These are phyloP conservation scores for Buphagus erythrorhynchus DNA, from an alignment of 2,797 vertebrate species.

Conservation along the genomic window DNA sequence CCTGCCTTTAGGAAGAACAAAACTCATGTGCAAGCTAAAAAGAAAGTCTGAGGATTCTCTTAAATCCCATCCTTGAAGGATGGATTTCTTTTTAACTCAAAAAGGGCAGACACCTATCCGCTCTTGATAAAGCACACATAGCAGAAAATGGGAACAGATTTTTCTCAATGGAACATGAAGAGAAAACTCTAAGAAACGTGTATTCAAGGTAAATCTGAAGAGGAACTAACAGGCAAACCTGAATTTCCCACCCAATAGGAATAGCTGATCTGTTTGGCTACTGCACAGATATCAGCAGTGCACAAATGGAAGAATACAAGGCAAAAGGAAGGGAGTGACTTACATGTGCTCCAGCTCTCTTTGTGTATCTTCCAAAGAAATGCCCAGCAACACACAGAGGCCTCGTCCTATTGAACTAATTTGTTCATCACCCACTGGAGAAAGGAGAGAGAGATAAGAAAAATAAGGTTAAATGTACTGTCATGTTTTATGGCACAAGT, in stretches of 20 bases:
- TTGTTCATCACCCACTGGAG: slow-evolving; percentile 89
- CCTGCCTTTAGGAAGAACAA: background rate
- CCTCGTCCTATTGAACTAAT: slow-evolving; percentile 91
- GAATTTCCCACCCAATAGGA: background rate
- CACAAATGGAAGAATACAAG: background rate
- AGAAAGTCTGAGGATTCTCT: background rate
- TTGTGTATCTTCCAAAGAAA: slow-evolving; percentile 92
- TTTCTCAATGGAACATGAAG: background rate
- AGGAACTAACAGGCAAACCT: background rate
- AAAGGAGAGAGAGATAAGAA: background rate
- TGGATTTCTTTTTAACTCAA: background rate
- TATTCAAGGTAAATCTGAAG: background rate
- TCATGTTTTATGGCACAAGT: background rate
- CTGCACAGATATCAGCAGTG: background rate
- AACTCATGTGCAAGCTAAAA: background rate
- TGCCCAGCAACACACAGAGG: slow-evolving; percentile 92
- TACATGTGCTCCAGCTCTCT: slow-evolving; percentile 95
- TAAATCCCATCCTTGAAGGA: background rate
- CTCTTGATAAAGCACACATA: background rate
- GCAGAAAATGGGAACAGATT: background rate
- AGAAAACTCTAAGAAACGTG: background rate
- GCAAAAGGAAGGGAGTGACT: slow-evolving; percentile 65
- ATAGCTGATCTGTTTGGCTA: background rate
- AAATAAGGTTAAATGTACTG: background rate
- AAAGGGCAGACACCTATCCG: background rate